These are phyloP conservation scores for Nomada ruficornis DNA, from an alignment of 2,888 invertebrate species.

Conservation along the genomic window DNA sequence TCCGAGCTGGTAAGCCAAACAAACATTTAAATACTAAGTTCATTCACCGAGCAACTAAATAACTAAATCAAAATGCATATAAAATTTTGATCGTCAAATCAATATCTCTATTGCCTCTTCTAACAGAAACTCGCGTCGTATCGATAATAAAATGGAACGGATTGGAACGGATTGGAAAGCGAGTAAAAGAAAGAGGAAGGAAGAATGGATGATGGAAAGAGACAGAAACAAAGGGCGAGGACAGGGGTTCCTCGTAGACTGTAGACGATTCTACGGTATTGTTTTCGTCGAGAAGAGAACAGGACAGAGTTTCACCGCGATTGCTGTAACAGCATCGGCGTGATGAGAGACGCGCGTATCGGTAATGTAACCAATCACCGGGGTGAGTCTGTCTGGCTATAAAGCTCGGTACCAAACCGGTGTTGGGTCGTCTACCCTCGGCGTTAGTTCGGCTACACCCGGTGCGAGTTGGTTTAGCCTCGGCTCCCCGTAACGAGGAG, in stretches of 20 bases:
- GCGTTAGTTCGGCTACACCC: constrained; percentile 54
- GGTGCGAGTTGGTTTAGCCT: constrained; percentile 66
- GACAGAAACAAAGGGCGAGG: background rate
- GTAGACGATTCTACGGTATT: constrained; percentile 53
- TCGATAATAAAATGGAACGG: too few species aligned
- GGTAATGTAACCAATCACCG: constrained; percentile 84
- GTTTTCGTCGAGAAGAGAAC: constrained; percentile 59
- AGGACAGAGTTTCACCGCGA: constrained; percentile 76
- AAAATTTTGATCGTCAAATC: too few species aligned
- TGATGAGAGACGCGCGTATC: constrained; percentile 83
- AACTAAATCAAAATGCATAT: too few species aligned
- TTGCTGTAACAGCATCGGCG: constrained; percentile 81
- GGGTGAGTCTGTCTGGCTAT: constrained; percentile 61
- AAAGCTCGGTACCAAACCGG: constrained; percentile 53
- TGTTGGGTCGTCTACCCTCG: constrained; percentile 54
- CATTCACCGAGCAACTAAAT: too few species aligned
- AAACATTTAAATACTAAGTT: too few species aligned
- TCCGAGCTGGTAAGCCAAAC: too few species aligned
- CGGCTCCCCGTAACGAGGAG: constrained; percentile 80
- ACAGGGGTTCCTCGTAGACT: constrained; percentile 20
- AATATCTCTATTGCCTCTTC: too few species aligned
- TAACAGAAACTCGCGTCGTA: too few species aligned
- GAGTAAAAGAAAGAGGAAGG: background rate
- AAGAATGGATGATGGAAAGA: background rate
- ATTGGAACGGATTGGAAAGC: background rate